These are phyloP conservation scores for Chascanopsetta lugubris DNA, from an alignment of 2,113 vertebrate genomes.

Conservation along the genomic window DNA sequence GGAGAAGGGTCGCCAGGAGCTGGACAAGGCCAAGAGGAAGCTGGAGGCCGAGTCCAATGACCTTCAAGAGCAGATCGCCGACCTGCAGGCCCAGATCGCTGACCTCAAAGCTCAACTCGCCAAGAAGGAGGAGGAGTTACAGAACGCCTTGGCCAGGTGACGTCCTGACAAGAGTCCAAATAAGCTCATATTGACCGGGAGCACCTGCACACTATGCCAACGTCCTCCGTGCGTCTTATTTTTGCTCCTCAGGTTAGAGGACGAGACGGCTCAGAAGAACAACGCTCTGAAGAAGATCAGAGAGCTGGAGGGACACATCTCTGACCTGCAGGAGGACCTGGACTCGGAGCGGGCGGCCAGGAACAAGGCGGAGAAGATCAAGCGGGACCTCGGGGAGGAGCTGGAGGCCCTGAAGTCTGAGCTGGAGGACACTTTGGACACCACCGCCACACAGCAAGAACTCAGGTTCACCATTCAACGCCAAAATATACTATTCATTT, in stretches of 20 bases:
- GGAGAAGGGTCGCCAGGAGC: slow-evolving; percentile 92
- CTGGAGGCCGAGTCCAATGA: slow-evolving; percentile 90
- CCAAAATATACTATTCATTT: background rate
- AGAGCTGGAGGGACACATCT: slow-evolving; percentile 92
- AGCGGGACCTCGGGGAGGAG: slow-evolving; percentile 93
- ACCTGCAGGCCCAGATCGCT: slow-evolving; percentile 91
- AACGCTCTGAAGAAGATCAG: slow-evolving; percentile 93
- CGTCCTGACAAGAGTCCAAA: background rate
- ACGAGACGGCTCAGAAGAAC: slow-evolving; percentile 91
- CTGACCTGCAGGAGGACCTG: slow-evolving; percentile 94
- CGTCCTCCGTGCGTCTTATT: too few species aligned
- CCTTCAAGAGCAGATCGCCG: slow-evolving; percentile 90
- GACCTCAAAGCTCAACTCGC: slow-evolving; percentile 92
- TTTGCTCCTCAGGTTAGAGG: slow-evolving; percentile 84
- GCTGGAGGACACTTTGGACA: slow-evolving; percentile 95
- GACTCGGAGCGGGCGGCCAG: slow-evolving; percentile 89
- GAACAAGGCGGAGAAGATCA: slow-evolving; percentile 94
- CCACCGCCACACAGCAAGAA: slow-evolving; percentile 93
- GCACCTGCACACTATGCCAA: too few species aligned
- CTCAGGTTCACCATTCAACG: slow-evolving; percentile 81
- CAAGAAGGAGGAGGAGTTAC: slow-evolving; percentile 94
- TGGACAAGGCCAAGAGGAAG: slow-evolving; percentile 94
- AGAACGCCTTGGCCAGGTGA: slow-evolving; percentile 90
- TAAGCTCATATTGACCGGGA: too few species aligned
- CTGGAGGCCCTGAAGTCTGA: slow-evolving; percentile 95